Base-by-base conservation (phyloP, 1,140 invertebrate genomes). In the Leucophenga varia region DNA sequence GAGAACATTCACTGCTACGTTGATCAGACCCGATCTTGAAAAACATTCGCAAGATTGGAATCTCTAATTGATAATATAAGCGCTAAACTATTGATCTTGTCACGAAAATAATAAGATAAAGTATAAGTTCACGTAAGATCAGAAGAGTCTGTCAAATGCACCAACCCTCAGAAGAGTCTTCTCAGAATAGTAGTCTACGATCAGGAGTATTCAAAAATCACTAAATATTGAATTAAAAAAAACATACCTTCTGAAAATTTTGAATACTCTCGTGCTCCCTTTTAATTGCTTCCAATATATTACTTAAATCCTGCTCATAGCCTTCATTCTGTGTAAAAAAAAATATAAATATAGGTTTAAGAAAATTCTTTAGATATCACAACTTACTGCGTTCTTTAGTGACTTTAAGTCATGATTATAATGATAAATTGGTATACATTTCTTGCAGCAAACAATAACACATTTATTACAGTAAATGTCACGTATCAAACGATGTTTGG, bases 401-500 rank as follows among this genome's bases (percentile, higher is more conserved):
- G 14, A 17, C 3, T 4, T 21, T 8, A 20, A 41, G 2, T 22
- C 16, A 34, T 54, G 52, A 13, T 20, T 3, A 3, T 13, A 10
- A 43, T 54, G 52, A 3, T 42, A 22, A 9, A 20, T 18, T 39
- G 21, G 13, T 4, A 41, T 31, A 40, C 53, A 55, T 7, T 20
- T 5, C 8, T 4, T 3, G 31, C 53, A 55, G 35, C 34, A 46
- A 13, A 47, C 18, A 9, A 30, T 20, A 10, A 44, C 6, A 21
- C 53, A 55, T 0, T 14, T n/a, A 1, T 5, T 0, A 17, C 71
- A 74, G 43, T 34, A 59, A 5, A 53, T 18, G 18, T 42, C 48
- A 3, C 10, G 12, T 0, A 32, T 28, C n/a, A 16, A 16, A 3
- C 30, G 45, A 45, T 70, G 63, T 0, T 0, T 0, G 2, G 14